phyloP scores from a whole-genome alignment of 2,888 invertebrate species.

The Frankliniella fusca region DNA sequence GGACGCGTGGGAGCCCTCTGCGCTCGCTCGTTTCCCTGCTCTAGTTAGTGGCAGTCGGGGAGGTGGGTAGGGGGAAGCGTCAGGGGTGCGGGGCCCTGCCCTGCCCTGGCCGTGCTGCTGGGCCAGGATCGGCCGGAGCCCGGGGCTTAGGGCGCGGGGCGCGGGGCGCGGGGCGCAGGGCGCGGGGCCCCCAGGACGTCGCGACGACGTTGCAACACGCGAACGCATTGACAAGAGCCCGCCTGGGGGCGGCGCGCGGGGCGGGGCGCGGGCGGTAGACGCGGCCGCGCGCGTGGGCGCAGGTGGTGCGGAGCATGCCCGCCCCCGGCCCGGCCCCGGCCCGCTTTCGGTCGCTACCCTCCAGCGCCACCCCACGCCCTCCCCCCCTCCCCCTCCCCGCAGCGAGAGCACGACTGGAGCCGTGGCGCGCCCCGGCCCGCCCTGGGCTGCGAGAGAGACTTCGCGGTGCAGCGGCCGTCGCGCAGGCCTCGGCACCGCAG shows the following conservation, averaged over 20 bases:
- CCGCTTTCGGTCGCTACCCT: neutral
- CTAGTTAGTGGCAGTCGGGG: too few species aligned
- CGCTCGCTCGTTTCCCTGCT: too few species aligned
- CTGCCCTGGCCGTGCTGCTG: too few species aligned
- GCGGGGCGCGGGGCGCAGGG: neutral
- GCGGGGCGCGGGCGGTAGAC: neutral
- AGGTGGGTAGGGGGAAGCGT: too few species aligned
- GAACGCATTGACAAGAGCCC: neutral
- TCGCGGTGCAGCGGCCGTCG: neutral
- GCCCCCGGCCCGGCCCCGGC: neutral
- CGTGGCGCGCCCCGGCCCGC: neutral
- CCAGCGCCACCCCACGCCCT: neutral
- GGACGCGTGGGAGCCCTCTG: too few species aligned
- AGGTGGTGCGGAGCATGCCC: neutral
- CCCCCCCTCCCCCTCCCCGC: neutral
- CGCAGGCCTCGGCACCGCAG: neutral
- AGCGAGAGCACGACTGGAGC: slow-evolving; percentile 10
- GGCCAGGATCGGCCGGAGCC: too few species aligned
- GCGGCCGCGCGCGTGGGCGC: neutral
- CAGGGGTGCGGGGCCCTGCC: too few species aligned
- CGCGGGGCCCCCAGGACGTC: neutral
- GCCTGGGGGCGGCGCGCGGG: neutral
- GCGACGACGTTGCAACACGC: neutral
- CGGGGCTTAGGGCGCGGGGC: too few species aligned
- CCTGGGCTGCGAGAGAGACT: slow-evolving; percentile 11